Evolutionary conservation across 2,888 invertebrate species (phyloP), one percentile per base, ranked within the genome.

Genomic region (Tiliacea aurago): DNA sequence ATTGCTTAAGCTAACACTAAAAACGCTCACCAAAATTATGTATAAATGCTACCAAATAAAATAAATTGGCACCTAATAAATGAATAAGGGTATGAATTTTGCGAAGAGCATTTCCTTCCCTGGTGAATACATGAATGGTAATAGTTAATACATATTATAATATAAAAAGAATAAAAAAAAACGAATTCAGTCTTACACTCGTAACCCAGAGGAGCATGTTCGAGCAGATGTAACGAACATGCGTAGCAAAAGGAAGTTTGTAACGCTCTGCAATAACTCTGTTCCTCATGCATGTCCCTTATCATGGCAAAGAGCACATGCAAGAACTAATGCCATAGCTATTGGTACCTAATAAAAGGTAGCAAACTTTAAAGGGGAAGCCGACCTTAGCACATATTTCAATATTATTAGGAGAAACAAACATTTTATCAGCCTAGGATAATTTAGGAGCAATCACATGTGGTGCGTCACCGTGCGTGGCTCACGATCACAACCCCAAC

Each of bases 371-470:
- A n/a, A n/a, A 43, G 11, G 5, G 41, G 15, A 43, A 43, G 9
- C 23, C 20, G 3, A 43, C 20, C 5, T 20, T 55, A 13, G 6
- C 41, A 15, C n/a, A n/a, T 33, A 18, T 67, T 45, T 61, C 33
- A 56, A 56, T 28, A 59, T n/a, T 67, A 61, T 61, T 43, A 43
- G 18, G 43, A n/a, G n/a, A n/a, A n/a, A n/a, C n/a, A n/a, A n/a
- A n/a, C n/a, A 37, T 59, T 37, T 37, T 13, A 59, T 37, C 20
- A 58, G 58, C 20, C 11, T 49, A 37, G 0, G 33, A n/a, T n/a
- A 13, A 37, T n/a, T 37, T 37, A 37, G 13, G 7, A n/a, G n/a
- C 20, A 20, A 58, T 58, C 33, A 33, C 56, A 11, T 33, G 28
- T 43, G 20, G 20, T 20, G 9, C 18, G 4, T 15, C 28, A 5